phyloP scores from a whole-genome alignment of 2,113 vertebrate species.

The Rhombomys opimus region DNA sequence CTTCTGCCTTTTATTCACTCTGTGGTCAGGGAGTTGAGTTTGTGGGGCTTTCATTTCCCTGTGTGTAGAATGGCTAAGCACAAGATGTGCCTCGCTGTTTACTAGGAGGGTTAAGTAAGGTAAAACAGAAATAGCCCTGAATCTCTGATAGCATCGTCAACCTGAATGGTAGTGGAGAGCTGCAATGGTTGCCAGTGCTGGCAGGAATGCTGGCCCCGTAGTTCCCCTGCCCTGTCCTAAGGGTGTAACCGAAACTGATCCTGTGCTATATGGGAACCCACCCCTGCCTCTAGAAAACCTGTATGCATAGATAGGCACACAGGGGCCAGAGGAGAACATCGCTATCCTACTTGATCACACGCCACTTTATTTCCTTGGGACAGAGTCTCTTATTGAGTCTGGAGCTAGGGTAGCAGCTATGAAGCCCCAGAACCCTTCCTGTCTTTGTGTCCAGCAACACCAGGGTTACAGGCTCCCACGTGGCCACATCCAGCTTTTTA shows the following conservation, averaged over 20 bases:
- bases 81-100: not conserved
- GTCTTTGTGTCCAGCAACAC: not conserved
- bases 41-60: not conserved
- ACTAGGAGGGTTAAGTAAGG: slow-evolving; percentile 17
- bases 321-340: not conserved
- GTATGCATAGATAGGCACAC: not conserved
- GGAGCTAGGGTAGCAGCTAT: not conserved
- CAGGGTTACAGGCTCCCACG: not conserved
- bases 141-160: not conserved
- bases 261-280: not conserved
- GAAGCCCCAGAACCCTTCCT: not conserved
- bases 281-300: not conserved
- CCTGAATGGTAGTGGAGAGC: not conserved
- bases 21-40: slow-evolving; percentile 7
- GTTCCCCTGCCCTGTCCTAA: not conserved
- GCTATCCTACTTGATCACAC: not conserved
- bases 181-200: not conserved
- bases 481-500: not conserved
- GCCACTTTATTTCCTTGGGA: not conserved
- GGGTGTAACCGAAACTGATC: not conserved
- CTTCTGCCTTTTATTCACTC: not conserved
- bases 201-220: not conserved
- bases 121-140: not conserved
- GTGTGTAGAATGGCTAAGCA: slow-evolving; percentile 5
- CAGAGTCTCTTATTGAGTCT: not conserved